Base-by-base conservation (phyloP, 2,797 vertebrate genomes). In the Phalloptychus januarius region DNA sequence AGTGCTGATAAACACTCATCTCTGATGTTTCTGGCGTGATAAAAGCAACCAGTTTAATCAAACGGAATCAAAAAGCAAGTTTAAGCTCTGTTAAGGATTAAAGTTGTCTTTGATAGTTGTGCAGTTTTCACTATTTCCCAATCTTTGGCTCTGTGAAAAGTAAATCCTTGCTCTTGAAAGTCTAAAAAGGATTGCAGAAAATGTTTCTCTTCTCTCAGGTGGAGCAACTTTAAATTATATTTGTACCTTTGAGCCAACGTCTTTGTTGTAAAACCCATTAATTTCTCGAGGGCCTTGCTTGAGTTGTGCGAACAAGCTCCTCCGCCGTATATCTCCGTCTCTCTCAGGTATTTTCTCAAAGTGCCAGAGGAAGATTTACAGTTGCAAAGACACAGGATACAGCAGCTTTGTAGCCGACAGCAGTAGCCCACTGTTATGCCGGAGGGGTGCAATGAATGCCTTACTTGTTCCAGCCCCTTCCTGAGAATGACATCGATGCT, bases 391-490 rank as follows among this genome's bases (percentile, higher is more conserved):
- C 80, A 87, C 78, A 90, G 87, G 84, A 94, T 72, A 76, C 71
- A 77, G 80, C 79, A 76, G 48, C 67, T 76, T 79, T 81, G 23
- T 13, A 88, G 85, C 83, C 82, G 87, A 89, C 91, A 91, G 82
- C 78, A 77, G 77, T 52, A 77, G 65, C 79, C 85, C 58, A 20
- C 78, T 77, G 78, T 84, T 56, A 74, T 69, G 85, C 80, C 79
- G 76, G 23, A 18, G 45, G 82, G 38, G 61, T 65, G 77, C 81
- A 83, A 83, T 90, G 89, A 91, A 93, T 87, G 88, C 79, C 81
- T 86, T 90, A 87, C 94, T 94, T 94, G 93, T 92, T 92, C 86
- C 77, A 79, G 80, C 80, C 81, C 74, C 93, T 94, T 95, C 94
- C 92, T 93, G 87, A 78, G 85, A 87, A 79, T 88, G 90, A 90